Evolutionary conservation across 2,888 invertebrate species (phyloP), one percentile per base, ranked within the genome.

Genomic region (Meghimatium bilineatum): DNA sequence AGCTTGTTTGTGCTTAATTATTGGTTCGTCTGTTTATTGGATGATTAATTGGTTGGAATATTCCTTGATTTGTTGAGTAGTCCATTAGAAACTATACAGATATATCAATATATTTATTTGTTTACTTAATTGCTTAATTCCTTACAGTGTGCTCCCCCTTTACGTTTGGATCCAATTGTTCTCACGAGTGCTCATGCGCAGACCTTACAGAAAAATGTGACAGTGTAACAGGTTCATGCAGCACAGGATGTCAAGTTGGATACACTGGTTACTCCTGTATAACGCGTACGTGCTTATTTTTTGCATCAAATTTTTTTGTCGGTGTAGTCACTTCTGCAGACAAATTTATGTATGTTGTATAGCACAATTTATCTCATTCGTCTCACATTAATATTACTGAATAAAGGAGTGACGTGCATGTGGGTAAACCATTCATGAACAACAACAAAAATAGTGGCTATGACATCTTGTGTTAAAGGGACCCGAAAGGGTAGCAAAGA

Each of bases 221-320:
- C n/a, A 44, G 56, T 60, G 76, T 56, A 32, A 80, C 69, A 60
- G 86, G 80, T 8, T 52, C 82, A 10, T 85, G 85, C 78, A 80
- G 36, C 29, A 60, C 49, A 34, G 86, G 82, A 38, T 86, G 86
- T 67, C n/a, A 32, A 32, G 82, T 76, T 26, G 86, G 86, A n/a
- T 84, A 78, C 72, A 86, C 72, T 0, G 84, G 84, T 1, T 14
- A 23, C 34, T 69, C 78, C 26, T 86, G 86, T 32, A 76, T 71
- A 56, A 29, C 72, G 74, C 82, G 86, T 86, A 44, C 60, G 80
- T 74, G n/a, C n/a, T n/a, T n/a, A n/a, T n/a, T n/a, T n/a, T n/a
- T n/a, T n/a, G n/a, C n/a, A n/a, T n/a, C n/a, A n/a, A n/a, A n/a
- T n/a, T n/a, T n/a, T n/a, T n/a, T n/a, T n/a, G n/a, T n/a, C n/a